phyloP scores from a whole-genome alignment of 2,797 vertebrate species.

The Todus mexicanus region DNA sequence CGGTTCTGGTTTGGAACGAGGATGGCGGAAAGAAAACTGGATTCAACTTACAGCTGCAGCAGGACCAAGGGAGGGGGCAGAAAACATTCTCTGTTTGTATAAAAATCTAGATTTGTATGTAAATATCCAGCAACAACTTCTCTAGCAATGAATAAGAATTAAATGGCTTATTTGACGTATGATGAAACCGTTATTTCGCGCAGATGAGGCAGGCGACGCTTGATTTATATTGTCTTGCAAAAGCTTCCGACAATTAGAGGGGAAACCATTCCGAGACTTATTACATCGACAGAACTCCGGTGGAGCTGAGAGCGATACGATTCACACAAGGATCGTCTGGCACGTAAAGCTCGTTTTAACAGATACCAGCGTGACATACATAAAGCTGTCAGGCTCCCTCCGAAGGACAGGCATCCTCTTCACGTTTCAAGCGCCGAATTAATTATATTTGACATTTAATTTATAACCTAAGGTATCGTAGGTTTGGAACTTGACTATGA shows the following conservation, averaged over 20 bases:
- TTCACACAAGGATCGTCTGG: constrained; percentile 61
- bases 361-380: constrained; percentile 66
- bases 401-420: constrained; percentile 67
- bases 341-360: constrained; percentile 64
- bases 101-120: constrained; percentile 20
- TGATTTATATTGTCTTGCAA: constrained; percentile 46
- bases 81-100: not conserved
- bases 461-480: constrained; percentile 75
- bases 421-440: constrained; percentile 71
- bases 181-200: constrained; percentile 27
- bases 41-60: not conserved
- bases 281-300: constrained; percentile 52
- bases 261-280: constrained; percentile 53
- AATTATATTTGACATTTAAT: constrained; percentile 76
- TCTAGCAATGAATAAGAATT: constrained; percentile 10
- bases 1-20: not conserved
- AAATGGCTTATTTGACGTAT: constrained; percentile 9
- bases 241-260: constrained; percentile 50
- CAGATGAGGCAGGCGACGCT: constrained; percentile 36
- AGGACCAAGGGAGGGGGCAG: not conserved
- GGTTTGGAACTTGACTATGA: constrained; percentile 61
- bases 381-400: constrained; percentile 72
- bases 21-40: not conserved
- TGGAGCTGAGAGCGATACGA: constrained; percentile 61
- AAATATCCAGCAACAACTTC: constrained; percentile 28